These are phyloP conservation scores for Hoplodrina blanda DNA, from an alignment of 2,888 invertebrate species.

Conservation along the genomic window DNA sequence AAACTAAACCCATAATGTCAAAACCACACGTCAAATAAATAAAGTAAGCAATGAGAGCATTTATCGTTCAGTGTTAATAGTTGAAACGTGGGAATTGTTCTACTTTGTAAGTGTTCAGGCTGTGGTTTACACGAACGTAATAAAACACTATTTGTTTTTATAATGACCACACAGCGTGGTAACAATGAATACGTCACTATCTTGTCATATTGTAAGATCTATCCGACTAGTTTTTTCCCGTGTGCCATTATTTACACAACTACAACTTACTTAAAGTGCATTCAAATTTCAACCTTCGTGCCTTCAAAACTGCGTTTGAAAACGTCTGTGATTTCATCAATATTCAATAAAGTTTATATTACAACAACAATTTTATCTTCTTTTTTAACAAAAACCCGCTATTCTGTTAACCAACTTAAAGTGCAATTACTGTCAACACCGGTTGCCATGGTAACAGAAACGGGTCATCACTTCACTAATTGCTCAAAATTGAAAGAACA, in stretches of 20 bases:
- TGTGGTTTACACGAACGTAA: conserved; percentile 27
- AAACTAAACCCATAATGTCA: background rate
- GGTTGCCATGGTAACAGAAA: conserved; percentile 30
- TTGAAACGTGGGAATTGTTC: conserved; percentile 38
- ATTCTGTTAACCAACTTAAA: conserved; percentile 6
- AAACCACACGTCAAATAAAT: conserved; percentile 29
- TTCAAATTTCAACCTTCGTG: background rate
- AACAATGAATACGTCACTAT: conserved; percentile 7
- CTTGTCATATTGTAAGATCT: conserved; percentile 13
- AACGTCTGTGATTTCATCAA: no score
- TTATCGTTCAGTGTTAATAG: background rate
- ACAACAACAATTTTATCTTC: background rate
- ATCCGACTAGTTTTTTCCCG: background rate
- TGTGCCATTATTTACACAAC: background rate
- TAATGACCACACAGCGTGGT: conserved; percentile 4
- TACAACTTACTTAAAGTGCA: background rate
- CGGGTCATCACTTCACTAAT: conserved; percentile 48
- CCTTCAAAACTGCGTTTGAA: no score
- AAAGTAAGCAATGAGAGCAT: background rate
- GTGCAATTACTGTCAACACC: background rate
- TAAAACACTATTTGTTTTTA: conserved; percentile 44
- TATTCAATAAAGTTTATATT: background rate
- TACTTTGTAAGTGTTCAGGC: conserved; percentile 29
- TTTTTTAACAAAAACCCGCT: conserved; percentile 1
- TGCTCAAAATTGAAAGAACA: conserved; percentile 46